phyloP scores from a whole-genome alignment of 2,888 invertebrate genomes.

The Agrilus biguttatus region DNA sequence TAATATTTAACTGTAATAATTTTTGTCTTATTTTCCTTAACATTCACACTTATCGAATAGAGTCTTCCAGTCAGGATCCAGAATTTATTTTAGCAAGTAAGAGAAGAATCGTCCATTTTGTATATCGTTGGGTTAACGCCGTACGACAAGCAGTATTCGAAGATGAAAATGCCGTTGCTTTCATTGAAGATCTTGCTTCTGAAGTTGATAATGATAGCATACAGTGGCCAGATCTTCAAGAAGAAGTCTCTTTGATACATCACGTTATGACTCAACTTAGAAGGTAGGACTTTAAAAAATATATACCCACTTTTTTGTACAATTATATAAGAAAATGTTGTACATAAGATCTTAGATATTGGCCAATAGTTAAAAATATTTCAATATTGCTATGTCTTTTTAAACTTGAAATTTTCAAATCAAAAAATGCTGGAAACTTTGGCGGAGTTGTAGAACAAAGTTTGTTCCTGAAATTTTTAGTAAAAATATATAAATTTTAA shows the following conservation, averaged over 20 bases:
- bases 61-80: constrained; percentile 42
- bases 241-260: constrained; percentile 55
- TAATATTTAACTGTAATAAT: background rate
- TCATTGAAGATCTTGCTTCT: constrained; percentile 59
- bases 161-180: constrained; percentile 53
- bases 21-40: constrained; percentile 29
- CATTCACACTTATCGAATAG: constrained; percentile 39
- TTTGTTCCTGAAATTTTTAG: too few relatives aligned
- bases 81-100: constrained; percentile 56
- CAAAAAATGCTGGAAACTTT: too few relatives aligned
- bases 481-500: too few relatives aligned
- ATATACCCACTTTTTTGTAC: too few relatives aligned
- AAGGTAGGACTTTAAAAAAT: constrained; percentile 24
- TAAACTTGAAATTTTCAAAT: too few relatives aligned
- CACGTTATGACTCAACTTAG: constrained; percentile 49
- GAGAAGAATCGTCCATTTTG: constrained; percentile 62
- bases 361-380: too few relatives aligned
- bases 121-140: constrained; percentile 60
- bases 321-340: too few relatives aligned
- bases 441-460: too few relatives aligned
- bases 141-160: constrained; percentile 62
- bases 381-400: too few relatives aligned
- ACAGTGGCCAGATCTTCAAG: constrained; percentile 41
- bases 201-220: constrained; percentile 52
- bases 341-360: too few relatives aligned